Base-by-base conservation (phyloP, 2,888 invertebrate genomes). In the Drosophila meridionalis region DNA sequence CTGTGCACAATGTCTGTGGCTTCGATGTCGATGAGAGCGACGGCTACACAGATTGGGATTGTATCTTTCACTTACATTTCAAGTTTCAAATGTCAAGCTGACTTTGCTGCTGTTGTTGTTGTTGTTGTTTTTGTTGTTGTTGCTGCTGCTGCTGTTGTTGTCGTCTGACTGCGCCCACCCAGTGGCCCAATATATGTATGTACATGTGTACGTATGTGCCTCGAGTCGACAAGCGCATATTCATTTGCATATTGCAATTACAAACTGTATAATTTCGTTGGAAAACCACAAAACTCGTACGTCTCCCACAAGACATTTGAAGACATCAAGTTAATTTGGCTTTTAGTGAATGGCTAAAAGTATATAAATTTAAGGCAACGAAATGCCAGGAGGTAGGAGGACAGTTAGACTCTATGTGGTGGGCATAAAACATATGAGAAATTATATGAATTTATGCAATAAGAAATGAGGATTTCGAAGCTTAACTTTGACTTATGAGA, bases 21-120 rank as follows among this genome's bases (percentile, higher is more conserved):
- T 68, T 43, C 58, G 56, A 71, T 55, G 66, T 60, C 76, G 78
- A 72, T 73, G 70, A 76, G 83, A 78, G 75, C 72, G 75, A 80
- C 76, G 80, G 79, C 71, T 80, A 87, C 83, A 83, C 82, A 80
- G 78, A 89, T 90, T 88, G 88, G 84, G 87, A 90, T 90, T 92
- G 90, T 92, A 90, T 92, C 89, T 89, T 90, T 90, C 90, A 92
- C 88, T 91, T 92, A 90, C 92, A 90, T 92, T 91, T 91, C 87
- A 88, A 86, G 88, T 89, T 88, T 86, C 90, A 91, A 90, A 87
- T 91, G 88, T 89, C 92, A 86, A 82, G 76, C 83, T 84, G 71
- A 28, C 38, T 55, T 38, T 71, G 50, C 50, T 50, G 50, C 2
- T 61, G 48, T 12, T 38, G 48, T 55, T 62, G 57, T 61, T 47